Percentiles rank a stretch among this genome's conserved stretches.
Conservation (phyloP, 2,113 vertebrate genomes). For the Apeltes quadracus region DNA sequence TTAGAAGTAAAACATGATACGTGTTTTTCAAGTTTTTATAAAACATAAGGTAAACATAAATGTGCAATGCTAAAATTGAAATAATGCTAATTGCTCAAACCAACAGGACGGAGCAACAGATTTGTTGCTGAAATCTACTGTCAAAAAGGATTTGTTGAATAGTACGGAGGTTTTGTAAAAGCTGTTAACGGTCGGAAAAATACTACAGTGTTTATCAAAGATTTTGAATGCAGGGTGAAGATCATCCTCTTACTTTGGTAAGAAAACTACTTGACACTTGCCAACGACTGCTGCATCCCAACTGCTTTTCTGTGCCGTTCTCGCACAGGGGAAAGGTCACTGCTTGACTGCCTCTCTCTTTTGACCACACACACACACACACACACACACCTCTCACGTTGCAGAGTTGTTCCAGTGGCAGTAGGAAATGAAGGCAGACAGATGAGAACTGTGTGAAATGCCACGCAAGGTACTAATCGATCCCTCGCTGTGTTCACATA, state of each 20-base stretch:
- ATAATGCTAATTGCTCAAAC: not conserved
- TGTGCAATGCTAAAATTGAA: not conserved
- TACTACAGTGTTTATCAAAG: not conserved
- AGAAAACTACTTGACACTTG: not conserved
- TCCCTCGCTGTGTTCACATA: constrained; percentile 75
- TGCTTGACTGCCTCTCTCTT: constrained; percentile 8
- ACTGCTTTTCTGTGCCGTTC: constrained; percentile 16
- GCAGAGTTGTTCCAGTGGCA: constrained; percentile 44
- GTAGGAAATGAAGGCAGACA: constrained; percentile 58
- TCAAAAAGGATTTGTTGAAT: not conserved
- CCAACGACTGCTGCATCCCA: constrained; percentile 13
- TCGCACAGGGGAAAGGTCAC: constrained; percentile 57
- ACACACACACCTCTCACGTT: not conserved
- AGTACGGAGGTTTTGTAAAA: not conserved
- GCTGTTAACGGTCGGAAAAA: not conserved
- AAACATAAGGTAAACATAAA: not conserved
- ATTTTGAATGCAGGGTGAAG: not conserved
- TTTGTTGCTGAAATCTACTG: not conserved
- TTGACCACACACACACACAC: constrained; percentile 4
- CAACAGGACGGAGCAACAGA: not conserved
- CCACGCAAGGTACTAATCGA: constrained; percentile 76
- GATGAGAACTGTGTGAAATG: constrained; percentile 72
- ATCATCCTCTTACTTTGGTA: not conserved
- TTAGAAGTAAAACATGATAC: not conserved
- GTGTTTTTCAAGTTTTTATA: not conserved